Conservation (phyloP, 1,140 invertebrate genomes). For the Pissodes strobi region DNA sequence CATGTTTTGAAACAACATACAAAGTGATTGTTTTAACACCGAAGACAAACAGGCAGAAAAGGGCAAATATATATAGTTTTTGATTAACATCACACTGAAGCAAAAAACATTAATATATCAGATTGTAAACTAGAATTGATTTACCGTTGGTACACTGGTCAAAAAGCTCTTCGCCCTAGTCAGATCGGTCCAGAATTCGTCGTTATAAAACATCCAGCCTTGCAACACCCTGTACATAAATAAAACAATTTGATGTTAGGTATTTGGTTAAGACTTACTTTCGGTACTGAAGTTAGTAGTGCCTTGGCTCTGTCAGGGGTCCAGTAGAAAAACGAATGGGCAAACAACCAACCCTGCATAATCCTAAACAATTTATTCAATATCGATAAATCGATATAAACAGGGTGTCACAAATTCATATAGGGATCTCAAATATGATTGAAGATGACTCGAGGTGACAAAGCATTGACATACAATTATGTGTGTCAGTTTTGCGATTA, state of each 20-base stretch:
- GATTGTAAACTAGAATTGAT: slow-evolving; percentile 34
- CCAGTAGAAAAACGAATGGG: slow-evolving; percentile 73
- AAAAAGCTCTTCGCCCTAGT: slow-evolving; percentile 72
- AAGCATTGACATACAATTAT: too few relatives aligned
- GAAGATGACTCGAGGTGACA: too few relatives aligned
- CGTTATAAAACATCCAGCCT: slow-evolving; percentile 83
- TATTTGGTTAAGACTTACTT: slow-evolving; percentile 61
- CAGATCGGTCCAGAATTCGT: slow-evolving; percentile 69
- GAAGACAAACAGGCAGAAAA: not conserved
- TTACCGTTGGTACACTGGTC: slow-evolving; percentile 76
- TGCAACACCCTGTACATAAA: slow-evolving; percentile 73
- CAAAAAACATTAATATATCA: not conserved
- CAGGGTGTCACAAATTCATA: too few relatives aligned
- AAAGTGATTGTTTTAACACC: not conserved
- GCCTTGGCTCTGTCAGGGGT: slow-evolving; percentile 68
- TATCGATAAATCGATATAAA: too few relatives aligned
- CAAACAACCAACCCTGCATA: slow-evolving; percentile 89
- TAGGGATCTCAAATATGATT: too few relatives aligned
- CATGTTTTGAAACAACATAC: not conserved
- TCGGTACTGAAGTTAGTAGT: slow-evolving; percentile 79
- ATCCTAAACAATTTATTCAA: slow-evolving; percentile 63
- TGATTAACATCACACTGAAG: too few relatives aligned
- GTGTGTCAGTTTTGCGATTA: too few relatives aligned
- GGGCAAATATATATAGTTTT: too few relatives aligned
- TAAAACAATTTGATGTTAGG: too few relatives aligned